A percentile compares a stretch with the other conserved stretches of the same genome.
Evolutionary conservation across 2,797 vertebrate genomes (phyloP).

Genomic region (Hemitrygon akajei): DNA sequence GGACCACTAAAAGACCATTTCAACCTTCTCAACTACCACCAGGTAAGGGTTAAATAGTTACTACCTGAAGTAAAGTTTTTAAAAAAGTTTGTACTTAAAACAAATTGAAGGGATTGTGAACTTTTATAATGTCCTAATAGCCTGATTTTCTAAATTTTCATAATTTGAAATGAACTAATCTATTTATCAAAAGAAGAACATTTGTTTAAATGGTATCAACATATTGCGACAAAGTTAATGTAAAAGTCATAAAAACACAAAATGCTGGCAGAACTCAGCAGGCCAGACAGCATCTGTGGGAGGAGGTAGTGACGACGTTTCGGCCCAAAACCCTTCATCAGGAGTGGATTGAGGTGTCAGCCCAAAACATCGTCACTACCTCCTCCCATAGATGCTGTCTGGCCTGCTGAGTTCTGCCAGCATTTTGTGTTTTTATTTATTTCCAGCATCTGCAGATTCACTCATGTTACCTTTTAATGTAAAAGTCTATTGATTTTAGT

Average conservation of each 20-base stretch:
- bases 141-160: background rate
- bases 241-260: too few species aligned
- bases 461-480: too few species aligned
- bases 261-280: too few species aligned
- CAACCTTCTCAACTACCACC: conserved; percentile 43
- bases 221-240: background rate
- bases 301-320: too few species aligned
- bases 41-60: conserved; percentile 48
- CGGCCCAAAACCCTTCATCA: too few species aligned
- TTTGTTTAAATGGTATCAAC: background rate
- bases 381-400: too few species aligned
- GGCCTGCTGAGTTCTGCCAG: too few species aligned
- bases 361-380: too few species aligned
- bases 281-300: too few species aligned
- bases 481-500: background rate
- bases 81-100: background rate
- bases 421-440: too few species aligned
- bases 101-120: background rate
- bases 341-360: too few species aligned
- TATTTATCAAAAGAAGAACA: background rate
- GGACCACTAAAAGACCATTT: conserved; percentile 40
- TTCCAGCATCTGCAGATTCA: too few species aligned
- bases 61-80: background rate
- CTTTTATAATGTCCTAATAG: background rate
- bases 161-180: background rate